phyloP scores from a whole-genome alignment of 1,140 invertebrate genomes.

The Pseudomyrmex cubaensis region DNA sequence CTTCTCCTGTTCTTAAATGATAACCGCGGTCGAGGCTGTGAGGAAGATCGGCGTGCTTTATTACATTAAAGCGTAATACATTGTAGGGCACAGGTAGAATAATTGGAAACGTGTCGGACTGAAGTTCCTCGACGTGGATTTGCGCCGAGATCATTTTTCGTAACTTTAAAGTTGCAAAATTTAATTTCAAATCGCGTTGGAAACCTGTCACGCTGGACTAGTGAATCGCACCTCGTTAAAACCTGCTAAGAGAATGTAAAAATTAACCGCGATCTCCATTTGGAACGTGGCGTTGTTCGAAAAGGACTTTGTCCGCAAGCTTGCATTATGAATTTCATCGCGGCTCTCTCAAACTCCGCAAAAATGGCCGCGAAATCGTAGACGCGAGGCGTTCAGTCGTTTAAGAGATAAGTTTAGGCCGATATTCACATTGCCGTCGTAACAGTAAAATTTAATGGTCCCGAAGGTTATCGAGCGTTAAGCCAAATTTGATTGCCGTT shows the following conservation, averaged over 20 bases:
- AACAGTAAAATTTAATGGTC: slow-evolving; percentile 47
- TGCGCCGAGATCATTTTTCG: slow-evolving; percentile 57
- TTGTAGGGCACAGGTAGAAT: slow-evolving; percentile 47
- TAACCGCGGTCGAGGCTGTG: slow-evolving; percentile 5
- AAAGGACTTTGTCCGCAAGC: neutral
- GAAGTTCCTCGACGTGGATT: slow-evolving; percentile 38
- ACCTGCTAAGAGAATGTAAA: slow-evolving; percentile 32
- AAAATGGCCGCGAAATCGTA: slow-evolving; percentile 16
- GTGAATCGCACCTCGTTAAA: slow-evolving; percentile 49
- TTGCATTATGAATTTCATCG: slow-evolving; percentile 8
- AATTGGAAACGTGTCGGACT: slow-evolving; percentile 64
- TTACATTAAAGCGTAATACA: slow-evolving; percentile 59
- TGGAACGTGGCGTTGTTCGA: neutral
- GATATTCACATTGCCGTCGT: slow-evolving; percentile 21
- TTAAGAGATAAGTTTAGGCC: slow-evolving; percentile 22
- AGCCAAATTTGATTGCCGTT: slow-evolving; percentile 43
- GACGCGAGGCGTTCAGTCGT: neutral
- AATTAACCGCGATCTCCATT: slow-evolving; percentile 38
- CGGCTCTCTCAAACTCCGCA: too few species aligned
- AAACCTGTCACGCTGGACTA: slow-evolving; percentile 12
- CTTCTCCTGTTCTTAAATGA: slow-evolving; percentile 39
- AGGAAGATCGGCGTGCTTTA: slow-evolving; percentile 42
- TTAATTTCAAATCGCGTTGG: slow-evolving; percentile 54
- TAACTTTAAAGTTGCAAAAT: slow-evolving; percentile 59
- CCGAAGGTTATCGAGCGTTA: slow-evolving; percentile 34